A percentile compares a stretch with the other conserved stretches of the same genome.
Evolutionary conservation across 2,888 invertebrate genomes (phyloP).

Genomic region (Bugulina stolonifera): DNA sequence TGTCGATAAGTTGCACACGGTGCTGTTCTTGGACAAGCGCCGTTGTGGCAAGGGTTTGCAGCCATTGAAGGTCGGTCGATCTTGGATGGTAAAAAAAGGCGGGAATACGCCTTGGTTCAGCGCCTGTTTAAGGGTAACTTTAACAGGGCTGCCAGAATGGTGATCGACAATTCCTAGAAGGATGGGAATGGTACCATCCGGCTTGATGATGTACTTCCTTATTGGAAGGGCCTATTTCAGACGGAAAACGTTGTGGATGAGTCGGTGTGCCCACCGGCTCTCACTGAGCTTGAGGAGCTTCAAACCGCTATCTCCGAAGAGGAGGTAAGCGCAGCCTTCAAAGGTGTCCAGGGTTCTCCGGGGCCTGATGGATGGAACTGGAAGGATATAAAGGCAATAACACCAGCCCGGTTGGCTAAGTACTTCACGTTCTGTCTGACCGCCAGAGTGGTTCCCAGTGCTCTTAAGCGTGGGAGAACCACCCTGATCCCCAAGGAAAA

Average conservation of each 20-base stretch:
- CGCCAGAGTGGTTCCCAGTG: neutral
- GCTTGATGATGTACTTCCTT: neutral
- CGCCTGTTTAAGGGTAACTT: neutral
- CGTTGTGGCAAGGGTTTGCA: too few species aligned
- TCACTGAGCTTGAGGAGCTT: neutral
- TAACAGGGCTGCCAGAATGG: neutral
- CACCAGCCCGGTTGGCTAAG: neutral
- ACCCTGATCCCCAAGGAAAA: conserved; percentile 13
- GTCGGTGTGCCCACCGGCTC: conserved; percentile 4
- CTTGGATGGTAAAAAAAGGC: too few species aligned
- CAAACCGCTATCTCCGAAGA: neutral
- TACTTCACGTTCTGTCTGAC: neutral
- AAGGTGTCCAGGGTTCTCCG: neutral
- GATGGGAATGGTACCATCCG: too few species aligned
- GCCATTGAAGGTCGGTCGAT: too few species aligned
- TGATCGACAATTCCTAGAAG: conserved; percentile 7
- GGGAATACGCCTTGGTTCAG: neutral
- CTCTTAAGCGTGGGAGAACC: neutral
- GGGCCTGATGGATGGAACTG: conserved; percentile 7
- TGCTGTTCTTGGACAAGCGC: neutral
- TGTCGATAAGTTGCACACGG: neutral
- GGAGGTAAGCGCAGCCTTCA: neutral
- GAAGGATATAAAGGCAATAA: neutral
- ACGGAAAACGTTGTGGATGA: neutral
- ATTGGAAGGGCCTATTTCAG: neutral